Percentiles rank a stretch among this genome's conserved stretches.
phyloP scores from a whole-genome alignment of 2,888 invertebrate genomes.

The Cosmia trapezina region DNA sequence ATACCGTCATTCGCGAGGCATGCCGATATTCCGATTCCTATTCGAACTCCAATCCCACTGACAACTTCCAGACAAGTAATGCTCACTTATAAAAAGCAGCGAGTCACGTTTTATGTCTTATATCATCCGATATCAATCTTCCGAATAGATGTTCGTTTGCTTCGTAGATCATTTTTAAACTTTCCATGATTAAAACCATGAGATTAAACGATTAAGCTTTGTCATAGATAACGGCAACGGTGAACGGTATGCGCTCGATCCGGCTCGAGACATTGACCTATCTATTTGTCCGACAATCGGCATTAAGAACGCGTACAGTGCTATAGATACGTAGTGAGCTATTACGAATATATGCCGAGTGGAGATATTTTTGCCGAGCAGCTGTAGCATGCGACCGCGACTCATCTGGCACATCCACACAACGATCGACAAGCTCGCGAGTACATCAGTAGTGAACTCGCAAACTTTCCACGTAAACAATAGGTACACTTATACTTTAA shows the following conservation, averaged over 20 bases:
- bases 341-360: conserved; percentile 80
- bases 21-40: conserved; percentile 62
- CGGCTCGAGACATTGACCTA: conserved; percentile 88
- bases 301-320: conserved; percentile 68
- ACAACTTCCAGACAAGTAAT: conserved; percentile 66
- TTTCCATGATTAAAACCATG: conserved; percentile 31
- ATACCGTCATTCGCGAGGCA: conserved; percentile 82
- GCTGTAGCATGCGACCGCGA: conserved; percentile 81
- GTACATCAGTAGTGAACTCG: conserved; percentile 60
- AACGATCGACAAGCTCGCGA: conserved; percentile 63
- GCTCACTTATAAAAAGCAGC: conserved; percentile 61
- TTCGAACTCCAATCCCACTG: conserved; percentile 62
- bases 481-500: conserved; percentile 39
- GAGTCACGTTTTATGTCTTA: conserved; percentile 56
- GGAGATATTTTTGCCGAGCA: conserved; percentile 84
- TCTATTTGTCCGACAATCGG: conserved; percentile 78
- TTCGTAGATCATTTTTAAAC: conserved; percentile 21
- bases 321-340: conserved; percentile 63
- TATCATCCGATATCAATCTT: conserved; percentile 55
- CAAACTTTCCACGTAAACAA: conserved; percentile 65
- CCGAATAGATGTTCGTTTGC: conserved; percentile 22
- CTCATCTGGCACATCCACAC: conserved; percentile 74
- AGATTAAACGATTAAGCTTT: conserved; percentile 33
- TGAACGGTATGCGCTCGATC: conserved; percentile 69
- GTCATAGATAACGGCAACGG: conserved; percentile 57